Evolutionary conservation across 2,797 vertebrate genomes (phyloP).

Genomic region (Gallinago solitaria): DNA sequence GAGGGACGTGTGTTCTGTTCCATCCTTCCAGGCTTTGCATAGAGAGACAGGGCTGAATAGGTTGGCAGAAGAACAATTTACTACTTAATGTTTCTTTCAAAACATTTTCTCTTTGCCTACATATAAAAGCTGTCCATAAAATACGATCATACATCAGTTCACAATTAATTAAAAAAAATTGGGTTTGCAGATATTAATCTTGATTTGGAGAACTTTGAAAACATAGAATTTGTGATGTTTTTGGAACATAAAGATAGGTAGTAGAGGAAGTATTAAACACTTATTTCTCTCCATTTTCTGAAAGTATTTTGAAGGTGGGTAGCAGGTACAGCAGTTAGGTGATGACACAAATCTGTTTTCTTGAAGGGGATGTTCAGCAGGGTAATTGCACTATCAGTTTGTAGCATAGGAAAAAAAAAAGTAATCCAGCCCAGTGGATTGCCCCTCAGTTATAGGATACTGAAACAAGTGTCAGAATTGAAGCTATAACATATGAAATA

Average conservation of each 20-base stretch:
- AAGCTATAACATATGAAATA: not conserved
- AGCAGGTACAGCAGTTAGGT: not conserved
- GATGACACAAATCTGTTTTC: not conserved
- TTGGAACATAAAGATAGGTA: not conserved
- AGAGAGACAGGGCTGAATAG: not conserved
- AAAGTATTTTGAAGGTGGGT: not conserved
- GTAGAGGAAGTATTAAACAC: not conserved
- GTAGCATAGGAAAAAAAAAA: not conserved
- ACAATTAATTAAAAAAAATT: not conserved
- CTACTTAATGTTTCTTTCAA: not conserved
- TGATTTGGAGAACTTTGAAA: not conserved
- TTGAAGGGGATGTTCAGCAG: not conserved
- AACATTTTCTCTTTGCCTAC: not conserved
- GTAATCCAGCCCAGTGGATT: not conserved
- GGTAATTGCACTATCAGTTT: not conserved
- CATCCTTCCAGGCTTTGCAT: not conserved
- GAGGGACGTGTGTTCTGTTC: not conserved
- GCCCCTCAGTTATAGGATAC: rapidly evolving
- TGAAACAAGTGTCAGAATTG: not conserved
- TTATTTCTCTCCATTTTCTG: not conserved
- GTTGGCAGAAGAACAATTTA: not conserved
- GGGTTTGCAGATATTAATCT: not conserved
- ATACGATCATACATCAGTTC: not conserved
- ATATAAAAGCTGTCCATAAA: not conserved
- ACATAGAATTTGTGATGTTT: not conserved